phyloP scores from a whole-genome alignment of 2,797 vertebrate genomes.

The Acanthornis magna region DNA sequence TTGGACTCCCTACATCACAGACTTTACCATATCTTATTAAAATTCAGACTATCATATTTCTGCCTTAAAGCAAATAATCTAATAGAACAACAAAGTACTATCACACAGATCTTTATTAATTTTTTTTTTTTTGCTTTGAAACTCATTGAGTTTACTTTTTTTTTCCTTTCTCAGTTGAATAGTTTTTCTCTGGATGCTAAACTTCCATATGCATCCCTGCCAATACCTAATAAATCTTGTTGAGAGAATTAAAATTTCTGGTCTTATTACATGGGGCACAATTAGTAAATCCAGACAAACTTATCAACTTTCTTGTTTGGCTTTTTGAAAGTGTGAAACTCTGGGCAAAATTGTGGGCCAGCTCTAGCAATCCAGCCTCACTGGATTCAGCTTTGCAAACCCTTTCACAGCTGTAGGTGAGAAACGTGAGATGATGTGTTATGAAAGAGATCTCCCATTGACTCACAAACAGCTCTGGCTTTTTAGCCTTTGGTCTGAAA shows the following conservation, averaged over 20 bases:
- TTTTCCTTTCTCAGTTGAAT: background rate
- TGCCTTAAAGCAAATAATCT: slow-evolving; percentile 25
- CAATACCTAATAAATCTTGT: background rate
- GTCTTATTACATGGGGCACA: background rate
- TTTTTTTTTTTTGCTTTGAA: background rate
- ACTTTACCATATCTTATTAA: slow-evolving; percentile 2
- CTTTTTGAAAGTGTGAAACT: background rate
- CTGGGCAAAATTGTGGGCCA: background rate
- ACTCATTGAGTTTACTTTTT: background rate
- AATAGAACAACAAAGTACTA: background rate
- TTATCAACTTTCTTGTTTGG: background rate
- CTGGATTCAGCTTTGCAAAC: background rate
- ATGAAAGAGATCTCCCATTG: background rate
- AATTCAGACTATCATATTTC: slow-evolving; percentile 28
- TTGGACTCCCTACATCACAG: slow-evolving; percentile 2
- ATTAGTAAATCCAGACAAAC: background rate
- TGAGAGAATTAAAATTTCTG: background rate
- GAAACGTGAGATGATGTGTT: background rate
- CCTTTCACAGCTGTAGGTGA: background rate
- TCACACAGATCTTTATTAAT: background rate
- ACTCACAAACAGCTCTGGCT: background rate
- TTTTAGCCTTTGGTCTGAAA: background rate
- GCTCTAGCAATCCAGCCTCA: background rate
- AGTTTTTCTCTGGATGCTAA: background rate
- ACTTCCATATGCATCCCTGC: background rate